Evolutionary conservation across 2,888 invertebrate species (phyloP).

Genomic region (Temnothorax rugatulus): DNA sequence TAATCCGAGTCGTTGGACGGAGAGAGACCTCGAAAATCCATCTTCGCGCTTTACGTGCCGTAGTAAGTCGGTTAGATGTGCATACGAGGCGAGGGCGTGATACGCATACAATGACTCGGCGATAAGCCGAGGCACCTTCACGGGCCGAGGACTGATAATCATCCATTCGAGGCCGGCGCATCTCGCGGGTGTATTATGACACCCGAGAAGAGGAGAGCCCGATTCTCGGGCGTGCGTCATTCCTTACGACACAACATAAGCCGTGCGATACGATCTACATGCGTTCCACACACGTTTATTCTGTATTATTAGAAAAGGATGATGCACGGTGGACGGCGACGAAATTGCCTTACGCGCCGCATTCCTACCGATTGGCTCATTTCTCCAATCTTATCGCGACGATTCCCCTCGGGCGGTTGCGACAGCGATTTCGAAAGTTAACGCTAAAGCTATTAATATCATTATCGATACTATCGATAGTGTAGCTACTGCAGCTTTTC

Average conservation of each 20-base stretch:
- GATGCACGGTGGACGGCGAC: neutral
- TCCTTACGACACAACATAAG: conserved; percentile 12
- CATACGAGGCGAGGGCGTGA: conserved; percentile 27
- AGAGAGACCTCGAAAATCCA: neutral
- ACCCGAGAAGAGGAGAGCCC: conserved; percentile 37
- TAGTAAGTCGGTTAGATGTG: neutral
- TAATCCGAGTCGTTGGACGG: neutral
- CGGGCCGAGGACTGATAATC: conserved; percentile 43
- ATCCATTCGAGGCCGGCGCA: conserved; percentile 8
- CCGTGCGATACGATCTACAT: neutral
- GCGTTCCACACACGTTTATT: neutral
- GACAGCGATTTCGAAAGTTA: conserved; percentile 57
- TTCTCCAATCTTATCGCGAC: conserved; percentile 64
- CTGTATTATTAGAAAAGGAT: conserved; percentile 11
- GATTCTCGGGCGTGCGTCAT: conserved; percentile 22
- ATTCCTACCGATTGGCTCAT: conserved; percentile 77
- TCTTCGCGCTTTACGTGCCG: neutral
- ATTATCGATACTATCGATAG: neutral
- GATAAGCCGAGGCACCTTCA: conserved; percentile 41
- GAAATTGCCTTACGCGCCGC: conserved; percentile 71
- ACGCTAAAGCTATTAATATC: conserved; percentile 17
- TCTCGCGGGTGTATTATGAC: conserved; percentile 12
- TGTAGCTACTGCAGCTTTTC: neutral
- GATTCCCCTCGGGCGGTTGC: conserved; percentile 52
- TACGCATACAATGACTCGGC: conserved; percentile 40